These are phyloP conservation scores for Thunnus maccoyii DNA, from an alignment of 2,113 vertebrate genomes.

Conservation along the genomic window DNA sequence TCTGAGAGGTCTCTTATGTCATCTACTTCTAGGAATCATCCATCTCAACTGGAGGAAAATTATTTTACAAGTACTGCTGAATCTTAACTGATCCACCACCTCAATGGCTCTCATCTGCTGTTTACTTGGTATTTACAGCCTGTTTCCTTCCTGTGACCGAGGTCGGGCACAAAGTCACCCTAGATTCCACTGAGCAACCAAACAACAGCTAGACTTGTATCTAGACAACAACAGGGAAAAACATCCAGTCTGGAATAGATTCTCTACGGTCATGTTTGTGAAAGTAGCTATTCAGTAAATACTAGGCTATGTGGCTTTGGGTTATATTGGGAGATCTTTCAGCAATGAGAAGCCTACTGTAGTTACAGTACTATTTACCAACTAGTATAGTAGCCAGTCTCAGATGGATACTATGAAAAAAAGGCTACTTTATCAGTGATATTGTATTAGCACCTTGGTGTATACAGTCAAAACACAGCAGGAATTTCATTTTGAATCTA, in stretches of 20 bases:
- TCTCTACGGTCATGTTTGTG: slow-evolving; percentile 53
- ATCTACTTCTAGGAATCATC: slow-evolving; percentile 2
- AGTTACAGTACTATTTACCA: slow-evolving; percentile 53
- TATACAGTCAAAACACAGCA: slow-evolving; percentile 59
- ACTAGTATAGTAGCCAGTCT: neutral
- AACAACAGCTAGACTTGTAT: slow-evolving; percentile 65
- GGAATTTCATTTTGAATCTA: slow-evolving; percentile 71
- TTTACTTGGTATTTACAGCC: slow-evolving; percentile 51
- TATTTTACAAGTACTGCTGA: slow-evolving; percentile 21
- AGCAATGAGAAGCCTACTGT: slow-evolving; percentile 21
- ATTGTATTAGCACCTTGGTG: slow-evolving; percentile 34
- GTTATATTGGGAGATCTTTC: slow-evolving; percentile 44
- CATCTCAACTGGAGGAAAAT: neutral
- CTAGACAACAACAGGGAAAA: slow-evolving; percentile 76
- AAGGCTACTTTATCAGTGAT: slow-evolving; percentile 8
- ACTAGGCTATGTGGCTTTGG: slow-evolving; percentile 23
- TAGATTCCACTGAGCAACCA: slow-evolving; percentile 39
- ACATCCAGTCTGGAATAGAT: slow-evolving; percentile 49
- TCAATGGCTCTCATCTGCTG: slow-evolving; percentile 1
- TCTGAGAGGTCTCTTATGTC: neutral
- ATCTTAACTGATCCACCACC: neutral
- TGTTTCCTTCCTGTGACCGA: slow-evolving; percentile 62
- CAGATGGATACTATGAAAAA: slow-evolving; percentile 18
- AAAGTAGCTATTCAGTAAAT: slow-evolving; percentile 49
- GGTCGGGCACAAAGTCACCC: slow-evolving; percentile 50